A percentile compares a stretch with the other conserved stretches of the same genome.
Conservation (phyloP, 2,888 invertebrate species). For the Hypsopygia costalis region DNA sequence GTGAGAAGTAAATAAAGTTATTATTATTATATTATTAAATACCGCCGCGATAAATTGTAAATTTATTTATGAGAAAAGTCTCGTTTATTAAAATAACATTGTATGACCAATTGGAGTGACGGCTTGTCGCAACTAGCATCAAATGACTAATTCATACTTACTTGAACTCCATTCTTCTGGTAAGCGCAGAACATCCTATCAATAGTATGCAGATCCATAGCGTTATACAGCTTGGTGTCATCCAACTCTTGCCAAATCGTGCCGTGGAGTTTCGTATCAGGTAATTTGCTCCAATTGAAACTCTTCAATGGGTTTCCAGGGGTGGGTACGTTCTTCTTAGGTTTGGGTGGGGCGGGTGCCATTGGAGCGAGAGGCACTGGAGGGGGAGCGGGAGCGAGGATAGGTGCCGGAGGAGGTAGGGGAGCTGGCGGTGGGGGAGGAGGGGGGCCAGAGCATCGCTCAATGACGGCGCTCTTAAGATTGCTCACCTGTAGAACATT, state of each 20-base stretch:
- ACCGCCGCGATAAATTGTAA: no score
- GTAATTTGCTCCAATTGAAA: conserved; percentile 98
- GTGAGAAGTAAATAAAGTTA: no score
- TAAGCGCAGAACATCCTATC: conserved; percentile 97
- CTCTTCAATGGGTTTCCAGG: conserved; percentile 96
- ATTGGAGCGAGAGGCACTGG: conserved; percentile 75
- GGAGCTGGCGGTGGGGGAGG: conserved; percentile 71
- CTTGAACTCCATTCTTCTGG: conserved; percentile 93
- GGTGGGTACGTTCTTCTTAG: conserved; percentile 94
- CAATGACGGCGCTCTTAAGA: conserved; percentile 68
- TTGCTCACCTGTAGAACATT: conserved; percentile 65
- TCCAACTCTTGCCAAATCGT: conserved; percentile 98
- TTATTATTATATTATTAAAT: no score
- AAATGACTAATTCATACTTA: no score
- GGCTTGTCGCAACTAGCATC: no score
- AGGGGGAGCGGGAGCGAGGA: conserved; percentile 80
- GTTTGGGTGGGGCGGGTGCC: conserved; percentile 79
- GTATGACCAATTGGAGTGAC: no score
- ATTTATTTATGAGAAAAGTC: no score
- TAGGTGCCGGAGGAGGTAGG: conserved; percentile 80
- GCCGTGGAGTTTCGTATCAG: conserved; percentile 93
- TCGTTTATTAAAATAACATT: no score
- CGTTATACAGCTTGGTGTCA: conserved; percentile 94
- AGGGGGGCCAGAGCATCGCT: conserved; percentile 47
- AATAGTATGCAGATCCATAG: conserved; percentile 94